Percentiles rank a stretch among this genome's conserved stretches.
These are phyloP conservation scores for Netelia inedita DNA, from an alignment of 2,888 invertebrate species.

Conservation along the genomic window DNA sequence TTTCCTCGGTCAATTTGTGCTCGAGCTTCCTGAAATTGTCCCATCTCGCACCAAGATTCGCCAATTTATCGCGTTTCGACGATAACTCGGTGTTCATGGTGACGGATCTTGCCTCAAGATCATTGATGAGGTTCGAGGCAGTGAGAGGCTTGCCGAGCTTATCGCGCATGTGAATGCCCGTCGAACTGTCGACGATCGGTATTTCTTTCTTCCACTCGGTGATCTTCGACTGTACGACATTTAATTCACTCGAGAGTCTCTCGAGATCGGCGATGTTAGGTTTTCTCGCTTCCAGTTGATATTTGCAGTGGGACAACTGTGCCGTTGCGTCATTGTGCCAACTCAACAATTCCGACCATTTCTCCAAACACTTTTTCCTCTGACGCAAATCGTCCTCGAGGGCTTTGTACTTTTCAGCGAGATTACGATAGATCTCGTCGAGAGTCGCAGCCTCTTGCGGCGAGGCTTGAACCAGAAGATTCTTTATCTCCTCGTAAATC, in stretches of 20 bases:
- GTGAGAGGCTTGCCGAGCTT: conserved; percentile 90
- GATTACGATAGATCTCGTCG: conserved; percentile 91
- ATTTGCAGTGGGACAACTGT: conserved; percentile 92
- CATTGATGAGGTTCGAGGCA: conserved; percentile 90
- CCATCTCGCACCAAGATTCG: conserved; percentile 91
- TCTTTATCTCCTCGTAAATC: conserved; percentile 94
- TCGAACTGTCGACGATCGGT: conserved; percentile 89
- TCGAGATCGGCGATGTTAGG: conserved; percentile 90
- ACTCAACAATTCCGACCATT: conserved; percentile 93
- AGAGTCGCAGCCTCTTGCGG: conserved; percentile 91
- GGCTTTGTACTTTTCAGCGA: conserved; percentile 92
- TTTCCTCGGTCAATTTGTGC: conserved; percentile 89
- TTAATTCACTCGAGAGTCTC: conserved; percentile 89
- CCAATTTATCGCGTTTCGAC: conserved; percentile 89
- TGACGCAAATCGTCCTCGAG: conserved; percentile 91
- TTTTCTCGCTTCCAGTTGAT: conserved; percentile 92
- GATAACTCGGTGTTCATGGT: conserved; percentile 89
- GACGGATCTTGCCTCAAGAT: conserved; percentile 90
- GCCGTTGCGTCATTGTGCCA: conserved; percentile 93
- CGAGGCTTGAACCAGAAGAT: conserved; percentile 89
- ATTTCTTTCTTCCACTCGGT: conserved; percentile 90
- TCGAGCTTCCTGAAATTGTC: conserved; percentile 92
- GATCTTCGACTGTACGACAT: conserved; percentile 89
- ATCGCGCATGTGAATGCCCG: conserved; percentile 90
- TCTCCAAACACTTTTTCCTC: conserved; percentile 91